Evolutionary conservation across 2,888 invertebrate species (phyloP), one percentile per base, ranked within the genome.

Genomic region (Koerneria pararmatus): DNA sequence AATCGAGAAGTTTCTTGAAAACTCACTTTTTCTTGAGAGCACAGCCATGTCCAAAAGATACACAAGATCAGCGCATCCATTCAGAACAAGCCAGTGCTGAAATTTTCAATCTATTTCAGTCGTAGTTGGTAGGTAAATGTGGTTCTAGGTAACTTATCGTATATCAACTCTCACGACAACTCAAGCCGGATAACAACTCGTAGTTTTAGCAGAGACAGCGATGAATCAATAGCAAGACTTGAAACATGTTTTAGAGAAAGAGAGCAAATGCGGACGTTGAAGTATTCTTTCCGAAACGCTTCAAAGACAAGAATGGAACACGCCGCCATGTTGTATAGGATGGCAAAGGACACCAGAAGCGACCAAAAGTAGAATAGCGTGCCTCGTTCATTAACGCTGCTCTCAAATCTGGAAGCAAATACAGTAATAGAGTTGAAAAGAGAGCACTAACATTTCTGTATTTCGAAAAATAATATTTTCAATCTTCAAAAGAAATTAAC

Each of bases 251-350:
- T 15, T 11, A 46, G n/a, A 49, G 19, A 27, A 5, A 49, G 49
- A 49, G 22, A 15, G 27, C 27, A 49, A 27, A 49, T 24, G 27
- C 19, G 32, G 46, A 62, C 49, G 35, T 19, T 37, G 41, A 51
- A 62, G 51, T 51, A 62, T 5, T 37, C 41, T 32, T n/a, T 41
- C 29, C 54, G n/a, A 6, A 63, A 22, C 29, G 54, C 6, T 35
- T 63, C 54, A 32, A 41, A 63, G 63, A 63, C 34, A 22, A 63
- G 54, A 54, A 63, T 54, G 3, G 63, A 54, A 1, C 37, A 63
- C 41, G 56, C 53, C 22, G 56, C n/a, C 1, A 63, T 37, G 46
- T 63, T 63, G 41, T 63, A 63, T 19, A 63, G 0, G 15, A 35
- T 41, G 22, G 63, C 53, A 53, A 51, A 24, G 0, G 63, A 63